These are phyloP conservation scores for Cheilinus undulatus DNA, from an alignment of 2,113 vertebrate species.

Conservation along the genomic window DNA sequence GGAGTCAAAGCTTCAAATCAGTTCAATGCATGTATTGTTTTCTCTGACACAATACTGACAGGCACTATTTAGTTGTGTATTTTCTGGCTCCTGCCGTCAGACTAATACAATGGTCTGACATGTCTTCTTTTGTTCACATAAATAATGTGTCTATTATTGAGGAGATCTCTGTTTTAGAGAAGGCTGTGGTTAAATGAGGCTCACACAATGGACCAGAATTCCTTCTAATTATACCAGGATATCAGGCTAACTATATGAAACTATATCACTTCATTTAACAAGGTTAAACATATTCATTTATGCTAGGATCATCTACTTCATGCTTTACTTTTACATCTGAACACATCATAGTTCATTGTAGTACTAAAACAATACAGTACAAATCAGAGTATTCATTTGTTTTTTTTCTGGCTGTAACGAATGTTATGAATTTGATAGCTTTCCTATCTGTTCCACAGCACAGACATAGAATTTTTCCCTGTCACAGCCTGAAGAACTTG, in stretches of 20 bases:
- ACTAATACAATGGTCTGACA: slow-evolving; percentile 47
- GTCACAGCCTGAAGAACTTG: background rate
- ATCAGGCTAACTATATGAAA: background rate
- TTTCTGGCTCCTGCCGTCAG: slow-evolving; percentile 30
- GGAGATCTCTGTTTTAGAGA: slow-evolving; percentile 9
- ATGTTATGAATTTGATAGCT: background rate
- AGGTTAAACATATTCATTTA: background rate
- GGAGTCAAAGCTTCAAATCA: background rate
- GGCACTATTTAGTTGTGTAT: slow-evolving; percentile 7
- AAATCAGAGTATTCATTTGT: background rate
- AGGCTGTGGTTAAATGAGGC: slow-evolving; percentile 25
- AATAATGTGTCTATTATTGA: slow-evolving; percentile 53
- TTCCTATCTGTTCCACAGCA: background rate
- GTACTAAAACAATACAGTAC: background rate
- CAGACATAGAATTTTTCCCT: background rate
- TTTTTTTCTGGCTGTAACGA: background rate
- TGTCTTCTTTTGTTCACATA: slow-evolving; percentile 48
- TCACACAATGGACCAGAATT: slow-evolving; percentile 13
- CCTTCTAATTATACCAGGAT: slow-evolving; percentile 7
- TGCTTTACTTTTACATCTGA: background rate
- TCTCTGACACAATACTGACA: slow-evolving; percentile 2
- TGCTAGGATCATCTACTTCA: background rate
- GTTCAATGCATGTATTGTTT: slow-evolving; percentile 50
- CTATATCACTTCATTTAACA: background rate
- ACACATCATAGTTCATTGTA: background rate